These are phyloP conservation scores for Coranthus polyacanthus DNA, from an alignment of 2,797 vertebrate genomes.

Conservation along the genomic window DNA sequence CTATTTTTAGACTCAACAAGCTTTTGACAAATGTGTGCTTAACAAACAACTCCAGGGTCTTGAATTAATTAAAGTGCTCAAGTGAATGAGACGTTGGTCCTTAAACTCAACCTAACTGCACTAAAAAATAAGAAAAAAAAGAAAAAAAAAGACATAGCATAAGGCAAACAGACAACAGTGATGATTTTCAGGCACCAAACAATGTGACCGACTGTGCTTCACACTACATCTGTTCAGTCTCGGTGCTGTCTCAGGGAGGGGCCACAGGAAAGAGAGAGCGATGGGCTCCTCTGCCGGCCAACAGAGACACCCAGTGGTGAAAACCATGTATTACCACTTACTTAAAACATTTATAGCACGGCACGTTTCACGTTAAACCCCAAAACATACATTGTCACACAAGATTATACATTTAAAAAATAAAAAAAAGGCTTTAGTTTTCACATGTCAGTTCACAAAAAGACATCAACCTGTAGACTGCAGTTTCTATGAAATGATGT, in stretches of 20 bases:
- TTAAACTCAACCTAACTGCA: slow-evolving; percentile 40
- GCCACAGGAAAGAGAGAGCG: slow-evolving; percentile 26
- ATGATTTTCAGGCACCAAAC: slow-evolving; percentile 74
- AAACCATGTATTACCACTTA: slow-evolving; percentile 65
- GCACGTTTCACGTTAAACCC: slow-evolving; percentile 57
- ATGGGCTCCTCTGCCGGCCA: slow-evolving; percentile 46
- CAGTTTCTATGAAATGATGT: slow-evolving; percentile 52
- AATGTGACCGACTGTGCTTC: slow-evolving; percentile 68
- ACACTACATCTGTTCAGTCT: slow-evolving; percentile 63
- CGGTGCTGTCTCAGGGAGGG: slow-evolving; percentile 64
- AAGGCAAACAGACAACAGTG: slow-evolving; percentile 70
- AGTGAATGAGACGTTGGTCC: slow-evolving; percentile 61
- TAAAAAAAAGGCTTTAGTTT: slow-evolving; percentile 51
- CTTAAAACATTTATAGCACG: slow-evolving; percentile 58
- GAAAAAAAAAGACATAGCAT: slow-evolving; percentile 39
- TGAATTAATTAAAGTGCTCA: slow-evolving; percentile 76
- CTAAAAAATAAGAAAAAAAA: slow-evolving; percentile 32
- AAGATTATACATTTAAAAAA: slow-evolving; percentile 54
- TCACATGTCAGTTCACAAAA: slow-evolving; percentile 63
- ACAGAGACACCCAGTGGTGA: slow-evolving; percentile 76
- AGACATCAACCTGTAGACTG: slow-evolving; percentile 59
- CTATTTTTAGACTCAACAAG: slow-evolving; percentile 1
- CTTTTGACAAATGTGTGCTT: slow-evolving; percentile 40
- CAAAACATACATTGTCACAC: slow-evolving; percentile 58
- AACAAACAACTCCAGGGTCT: slow-evolving; percentile 77